Percentiles rank a stretch among this genome's conserved stretches.
Evolutionary conservation across 2,113 vertebrate genomes (phyloP).

Genomic region (Psilopsiagon aymara): DNA sequence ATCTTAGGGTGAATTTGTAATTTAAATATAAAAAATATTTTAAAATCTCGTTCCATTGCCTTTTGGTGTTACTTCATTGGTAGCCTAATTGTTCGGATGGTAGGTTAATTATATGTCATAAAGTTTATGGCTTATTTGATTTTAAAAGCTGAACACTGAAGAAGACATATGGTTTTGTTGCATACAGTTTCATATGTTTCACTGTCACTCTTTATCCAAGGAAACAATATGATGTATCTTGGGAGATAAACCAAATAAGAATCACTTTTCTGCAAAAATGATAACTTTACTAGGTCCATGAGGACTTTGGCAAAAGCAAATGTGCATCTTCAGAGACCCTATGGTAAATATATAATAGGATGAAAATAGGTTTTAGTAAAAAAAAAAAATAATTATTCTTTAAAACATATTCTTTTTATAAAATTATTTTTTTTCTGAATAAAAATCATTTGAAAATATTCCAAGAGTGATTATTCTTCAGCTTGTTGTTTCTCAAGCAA

Average conservation of each 20-base stretch:
- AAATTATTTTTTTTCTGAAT: background rate
- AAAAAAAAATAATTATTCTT: background rate
- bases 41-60: background rate
- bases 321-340: background rate
- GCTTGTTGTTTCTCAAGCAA: background rate
- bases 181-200: background rate
- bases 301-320: background rate
- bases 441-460: background rate
- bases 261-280: background rate
- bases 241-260: background rate
- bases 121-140: background rate
- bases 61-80: background rate
- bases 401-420: background rate
- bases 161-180: background rate
- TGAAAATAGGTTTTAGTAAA: background rate
- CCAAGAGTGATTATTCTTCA: background rate
- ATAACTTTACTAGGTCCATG: background rate
- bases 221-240: background rate
- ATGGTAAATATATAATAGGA: fast-evolving
- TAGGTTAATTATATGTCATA: background rate
- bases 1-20: background rate
- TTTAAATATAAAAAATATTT: background rate
- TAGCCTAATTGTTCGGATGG: background rate
- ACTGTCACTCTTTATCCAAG: background rate
- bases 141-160: background rate